Percentiles rank a stretch among this genome's conserved stretches.
These are phyloP conservation scores for Ceramica pisi DNA, from an alignment of 2,888 invertebrate species.

Conservation along the genomic window DNA sequence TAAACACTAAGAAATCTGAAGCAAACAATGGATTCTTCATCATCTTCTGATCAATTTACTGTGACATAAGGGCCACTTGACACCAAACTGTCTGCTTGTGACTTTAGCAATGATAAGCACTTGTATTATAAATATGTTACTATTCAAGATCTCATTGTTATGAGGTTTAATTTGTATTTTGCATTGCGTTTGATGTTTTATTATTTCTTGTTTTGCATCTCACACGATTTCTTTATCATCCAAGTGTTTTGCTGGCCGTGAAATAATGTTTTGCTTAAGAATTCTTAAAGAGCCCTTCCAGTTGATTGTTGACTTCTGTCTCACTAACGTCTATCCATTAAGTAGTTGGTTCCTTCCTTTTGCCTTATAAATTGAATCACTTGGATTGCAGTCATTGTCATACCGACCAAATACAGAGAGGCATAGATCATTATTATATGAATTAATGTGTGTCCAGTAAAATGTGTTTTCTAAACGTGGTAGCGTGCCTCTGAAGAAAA, in stretches of 20 bases:
- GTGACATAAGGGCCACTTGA: constrained; percentile 57
- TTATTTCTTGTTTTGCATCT: constrained; percentile 7
- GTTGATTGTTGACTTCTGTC: constrained; percentile 1
- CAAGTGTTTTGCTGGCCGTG: neutral
- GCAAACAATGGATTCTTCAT: constrained; percentile 57
- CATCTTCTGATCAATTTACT: constrained; percentile 31
- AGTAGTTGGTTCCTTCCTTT: neutral
- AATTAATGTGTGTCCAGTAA: neutral
- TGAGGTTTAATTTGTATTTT: constrained; percentile 8
- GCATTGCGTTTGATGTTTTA: neutral
- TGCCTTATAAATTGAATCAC: neutral
- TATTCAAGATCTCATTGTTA: constrained; percentile 39
- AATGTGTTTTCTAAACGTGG: neutral
- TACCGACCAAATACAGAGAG: neutral
- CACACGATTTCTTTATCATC: constrained; percentile 2
- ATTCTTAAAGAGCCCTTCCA: neutral
- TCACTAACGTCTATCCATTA: neutral
- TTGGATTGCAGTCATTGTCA: neutral
- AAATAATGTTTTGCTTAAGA: neutral
- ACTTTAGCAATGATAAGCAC: constrained; percentile 34
- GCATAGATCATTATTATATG: no score
- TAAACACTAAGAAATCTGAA: constrained; percentile 49
- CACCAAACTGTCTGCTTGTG: constrained; percentile 55
- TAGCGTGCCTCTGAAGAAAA: neutral
- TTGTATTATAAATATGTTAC: constrained; percentile 42